Conservation (phyloP, 2,888 invertebrate species). For the Drosophila algonquin region DNA sequence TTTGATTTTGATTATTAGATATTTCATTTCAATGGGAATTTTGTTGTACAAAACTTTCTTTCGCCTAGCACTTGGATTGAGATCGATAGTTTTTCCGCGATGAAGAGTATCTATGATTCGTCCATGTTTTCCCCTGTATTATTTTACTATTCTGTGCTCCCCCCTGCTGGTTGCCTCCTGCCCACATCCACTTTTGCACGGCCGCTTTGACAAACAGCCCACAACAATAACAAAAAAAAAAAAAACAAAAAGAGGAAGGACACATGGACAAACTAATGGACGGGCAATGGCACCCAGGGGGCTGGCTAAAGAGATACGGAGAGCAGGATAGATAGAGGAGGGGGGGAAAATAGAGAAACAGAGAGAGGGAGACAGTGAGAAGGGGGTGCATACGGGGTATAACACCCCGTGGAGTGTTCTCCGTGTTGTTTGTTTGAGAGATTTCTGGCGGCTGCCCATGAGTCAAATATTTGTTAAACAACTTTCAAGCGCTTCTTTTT, state of each 20-base stretch:
- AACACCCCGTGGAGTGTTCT: conserved; percentile 11
- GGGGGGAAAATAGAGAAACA: background rate
- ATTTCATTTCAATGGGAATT: no score
- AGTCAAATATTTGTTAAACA: conserved; percentile 31
- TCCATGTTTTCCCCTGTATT: background rate
- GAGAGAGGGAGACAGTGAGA: no score
- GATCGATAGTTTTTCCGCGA: no score
- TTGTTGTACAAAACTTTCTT: no score
- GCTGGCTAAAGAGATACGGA: conserved; percentile 43
- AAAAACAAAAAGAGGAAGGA: background rate
- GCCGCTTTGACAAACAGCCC: conserved; percentile 41
- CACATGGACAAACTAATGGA: conserved; percentile 56
- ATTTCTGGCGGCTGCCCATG: conserved; percentile 12
- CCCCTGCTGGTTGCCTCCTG: background rate
- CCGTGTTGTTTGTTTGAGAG: conserved; percentile 16
- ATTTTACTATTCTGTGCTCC: background rate
- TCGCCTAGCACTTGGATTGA: no score
- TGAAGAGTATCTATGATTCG: background rate
- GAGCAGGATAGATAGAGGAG: conserved; percentile 3
- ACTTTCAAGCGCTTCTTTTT: conserved; percentile 2
- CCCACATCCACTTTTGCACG: conserved; percentile 22
- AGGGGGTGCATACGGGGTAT: background rate
- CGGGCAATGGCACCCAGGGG: conserved; percentile 69
- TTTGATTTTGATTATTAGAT: no score
- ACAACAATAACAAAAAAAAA: conserved; percentile 31